These are phyloP conservation scores for Chrysolina haemoptera DNA, from an alignment of 2,888 invertebrate species.

Conservation along the genomic window DNA sequence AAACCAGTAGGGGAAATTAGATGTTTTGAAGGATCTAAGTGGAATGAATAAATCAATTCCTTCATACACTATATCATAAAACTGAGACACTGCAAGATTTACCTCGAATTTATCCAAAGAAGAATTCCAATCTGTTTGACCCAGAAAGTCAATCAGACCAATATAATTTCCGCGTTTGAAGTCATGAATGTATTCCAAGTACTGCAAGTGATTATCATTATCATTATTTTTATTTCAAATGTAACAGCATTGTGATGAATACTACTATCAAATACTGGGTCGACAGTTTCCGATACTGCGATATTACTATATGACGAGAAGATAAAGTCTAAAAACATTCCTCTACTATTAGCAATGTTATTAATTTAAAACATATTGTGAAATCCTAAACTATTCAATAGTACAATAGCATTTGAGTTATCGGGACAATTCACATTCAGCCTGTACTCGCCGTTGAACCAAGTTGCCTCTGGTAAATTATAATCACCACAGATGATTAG, in stretches of 20 bases:
- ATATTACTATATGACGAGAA: neutral
- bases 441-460: neutral
- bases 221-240: neutral
- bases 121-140: neutral
- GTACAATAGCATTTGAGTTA: neutral
- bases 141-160: neutral
- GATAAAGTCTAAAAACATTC: neutral
- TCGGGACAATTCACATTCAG: neutral
- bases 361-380: neutral
- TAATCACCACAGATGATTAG: neutral
- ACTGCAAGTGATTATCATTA: neutral
- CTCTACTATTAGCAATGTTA: neutral
- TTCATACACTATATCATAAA: neutral
- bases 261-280: neutral
- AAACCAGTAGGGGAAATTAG: neutral
- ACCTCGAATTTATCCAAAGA: neutral
- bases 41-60: conserved; percentile 1
- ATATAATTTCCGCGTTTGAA: neutral
- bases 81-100: neutral
- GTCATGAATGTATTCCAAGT: neutral
- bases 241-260: neutral
- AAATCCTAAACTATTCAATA: neutral
- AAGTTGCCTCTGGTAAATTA: neutral
- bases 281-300: neutral
- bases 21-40: neutral